These are phyloP conservation scores for Alca torda DNA, from an alignment of 2,797 vertebrate species.

Conservation along the genomic window DNA sequence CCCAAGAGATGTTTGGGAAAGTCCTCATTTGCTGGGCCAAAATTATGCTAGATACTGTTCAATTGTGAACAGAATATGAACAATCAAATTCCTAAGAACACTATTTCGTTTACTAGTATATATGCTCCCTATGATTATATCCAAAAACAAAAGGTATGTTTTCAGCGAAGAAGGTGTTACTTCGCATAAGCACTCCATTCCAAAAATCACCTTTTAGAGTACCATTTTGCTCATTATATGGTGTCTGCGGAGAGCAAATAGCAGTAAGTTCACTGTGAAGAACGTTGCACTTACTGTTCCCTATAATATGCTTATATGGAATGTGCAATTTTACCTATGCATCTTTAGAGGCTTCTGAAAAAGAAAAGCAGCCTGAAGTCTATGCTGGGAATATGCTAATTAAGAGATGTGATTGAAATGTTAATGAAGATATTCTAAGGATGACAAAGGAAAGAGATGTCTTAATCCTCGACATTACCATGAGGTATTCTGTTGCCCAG, in stretches of 20 bases:
- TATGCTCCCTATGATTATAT: background rate
- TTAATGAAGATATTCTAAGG: slow-evolving; percentile 16
- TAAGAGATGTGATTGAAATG: slow-evolving; percentile 27
- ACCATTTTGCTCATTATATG: background rate
- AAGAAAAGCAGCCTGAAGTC: background rate
- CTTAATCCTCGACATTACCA: slow-evolving; percentile 11
- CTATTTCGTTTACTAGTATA: background rate
- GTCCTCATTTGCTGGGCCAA: background rate
- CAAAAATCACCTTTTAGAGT: background rate
- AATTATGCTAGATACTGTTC: background rate
- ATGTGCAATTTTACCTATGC: background rate
- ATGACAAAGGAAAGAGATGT: slow-evolving; percentile 5
- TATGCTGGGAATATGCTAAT: slow-evolving; percentile 39
- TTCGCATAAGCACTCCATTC: background rate
- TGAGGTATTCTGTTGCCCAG: background rate
- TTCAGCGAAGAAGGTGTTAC: background rate
- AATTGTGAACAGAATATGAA: background rate
- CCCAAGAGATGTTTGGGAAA: background rate
- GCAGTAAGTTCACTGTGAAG: background rate
- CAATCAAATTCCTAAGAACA: background rate
- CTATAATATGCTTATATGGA: background rate
- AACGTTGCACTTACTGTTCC: background rate
- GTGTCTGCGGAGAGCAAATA: background rate
- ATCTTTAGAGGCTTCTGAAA: slow-evolving; percentile 10
- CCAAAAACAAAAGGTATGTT: background rate